phyloP scores from a whole-genome alignment of 2,888 invertebrate genomes.

The Malacosoma neustria region DNA sequence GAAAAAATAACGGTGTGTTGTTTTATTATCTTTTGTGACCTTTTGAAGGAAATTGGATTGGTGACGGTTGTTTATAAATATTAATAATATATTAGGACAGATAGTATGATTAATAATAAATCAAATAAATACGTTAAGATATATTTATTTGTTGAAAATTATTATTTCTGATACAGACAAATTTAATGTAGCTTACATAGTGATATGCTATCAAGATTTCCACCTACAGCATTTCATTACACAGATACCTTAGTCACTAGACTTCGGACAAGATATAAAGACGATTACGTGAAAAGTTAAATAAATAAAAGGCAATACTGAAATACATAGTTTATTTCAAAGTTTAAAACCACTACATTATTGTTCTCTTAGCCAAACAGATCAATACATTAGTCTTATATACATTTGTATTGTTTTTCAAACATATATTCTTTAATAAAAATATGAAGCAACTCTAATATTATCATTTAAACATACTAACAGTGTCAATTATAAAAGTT shows the following conservation, averaged over 20 bases:
- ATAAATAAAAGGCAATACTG: conserved; percentile 20
- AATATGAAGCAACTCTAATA: conserved; percentile 29
- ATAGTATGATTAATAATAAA: too few species aligned
- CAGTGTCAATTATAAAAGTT: background rate
- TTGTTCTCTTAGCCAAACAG: conserved; percentile 25
- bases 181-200: too few species aligned
- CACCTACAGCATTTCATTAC: too few species aligned
- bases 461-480: conserved; percentile 1
- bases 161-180: too few species aligned
- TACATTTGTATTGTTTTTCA: conserved; percentile 53
- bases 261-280: too few species aligned
- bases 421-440: conserved; percentile 43
- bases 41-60: background rate
- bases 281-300: background rate
- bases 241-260: too few species aligned
- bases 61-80: background rate
- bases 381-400: conserved; percentile 43
- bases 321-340: conserved; percentile 48
- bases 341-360: conserved; percentile 57
- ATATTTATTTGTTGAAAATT: too few species aligned
- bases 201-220: too few species aligned
- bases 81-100: too few species aligned
- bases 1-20: conserved; percentile 6
- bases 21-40: background rate
- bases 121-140: too few species aligned